Evolutionary conservation across 2,888 invertebrate genomes (phyloP), one percentile per base, ranked within the genome.

Genomic region (Morinoia aosen): DNA sequence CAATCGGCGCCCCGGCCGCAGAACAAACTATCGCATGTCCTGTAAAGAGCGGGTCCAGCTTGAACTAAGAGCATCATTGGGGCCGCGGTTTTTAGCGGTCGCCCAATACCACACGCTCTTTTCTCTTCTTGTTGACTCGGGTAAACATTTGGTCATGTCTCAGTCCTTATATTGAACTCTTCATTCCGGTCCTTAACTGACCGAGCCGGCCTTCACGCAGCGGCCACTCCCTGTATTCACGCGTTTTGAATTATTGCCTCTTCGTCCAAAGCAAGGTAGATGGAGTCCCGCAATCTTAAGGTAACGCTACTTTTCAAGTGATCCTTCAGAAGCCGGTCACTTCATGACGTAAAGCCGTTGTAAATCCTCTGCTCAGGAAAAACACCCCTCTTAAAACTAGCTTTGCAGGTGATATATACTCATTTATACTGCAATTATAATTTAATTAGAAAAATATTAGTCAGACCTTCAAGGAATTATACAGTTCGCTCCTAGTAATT

Each of bases 41-140:
- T 57, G 57, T 93, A 93, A 93, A 93, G 93, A 93, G 93, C 93
- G 19, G 48, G 39, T 33, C 57, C 57, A 93, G 93, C 57, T 93
- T 93, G 48, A 93, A 93, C 93, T 93, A 93, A 93, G 93, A 93
- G 93, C 93, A 93, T 93, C 93, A 93, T 93, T 57, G 93, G 93
- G 57, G 57, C 93, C 56, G 16, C 57, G 57, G 93, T 93, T 93
- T 93, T 93, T 93, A 57, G 93, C 57, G 58, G 93, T 93, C 93
- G 56, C 93, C 57, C 93, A 57, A 57, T 57, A 93, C 93, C 93
- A 57, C 57, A 33, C 56, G 93, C 57, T 57, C 93, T 93, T 93
- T 93, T 93, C 56, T 93, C 57, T 93, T 10, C 5, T n/a, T 93
- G 93, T 93, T 93, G 93, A 93, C 57, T 93, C 57, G 57, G 93